These are phyloP conservation scores for Rhynchophorus ferrugineus DNA, from an alignment of 1,140 invertebrate genomes.

Conservation along the genomic window DNA sequence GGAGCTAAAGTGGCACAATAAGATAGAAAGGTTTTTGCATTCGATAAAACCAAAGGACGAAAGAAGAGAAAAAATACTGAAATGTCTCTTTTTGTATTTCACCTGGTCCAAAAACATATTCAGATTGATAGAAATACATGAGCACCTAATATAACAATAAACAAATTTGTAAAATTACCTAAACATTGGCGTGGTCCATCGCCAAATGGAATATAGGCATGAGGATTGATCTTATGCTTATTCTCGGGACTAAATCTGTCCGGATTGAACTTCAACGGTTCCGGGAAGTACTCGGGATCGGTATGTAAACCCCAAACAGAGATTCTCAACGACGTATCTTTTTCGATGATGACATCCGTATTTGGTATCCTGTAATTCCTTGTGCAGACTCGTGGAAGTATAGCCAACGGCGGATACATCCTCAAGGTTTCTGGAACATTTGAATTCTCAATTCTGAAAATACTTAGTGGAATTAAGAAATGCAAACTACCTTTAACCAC, in stretches of 20 bases:
- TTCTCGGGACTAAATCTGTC: slow-evolving; percentile 56
- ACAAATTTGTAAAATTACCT: too few relatives aligned
- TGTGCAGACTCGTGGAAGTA: slow-evolving; percentile 44
- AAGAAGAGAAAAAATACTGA: too few relatives aligned
- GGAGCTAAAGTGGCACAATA: too few relatives aligned
- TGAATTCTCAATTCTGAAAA: too few relatives aligned
- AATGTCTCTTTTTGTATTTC: too few relatives aligned
- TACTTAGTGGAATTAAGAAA: too few relatives aligned
- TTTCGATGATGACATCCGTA: slow-evolving; percentile 42
- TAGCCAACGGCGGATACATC: slow-evolving; percentile 47
- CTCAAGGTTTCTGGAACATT: slow-evolving; percentile 53
- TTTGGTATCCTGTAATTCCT: slow-evolving; percentile 45
- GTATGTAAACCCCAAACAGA: slow-evolving; percentile 53
- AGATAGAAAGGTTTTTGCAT: too few relatives aligned
- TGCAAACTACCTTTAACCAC: not conserved
- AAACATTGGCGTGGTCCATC: not conserved
- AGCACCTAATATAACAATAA: too few relatives aligned
- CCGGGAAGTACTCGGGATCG: slow-evolving; percentile 52
- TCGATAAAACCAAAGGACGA: too few relatives aligned
- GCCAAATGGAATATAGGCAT: not conserved
- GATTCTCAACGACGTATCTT: slow-evolving; percentile 45
- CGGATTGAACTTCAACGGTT: slow-evolving; percentile 41
- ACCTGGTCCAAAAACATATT: too few relatives aligned
- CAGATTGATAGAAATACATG: too few relatives aligned
- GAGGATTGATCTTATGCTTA: not conserved